These are phyloP conservation scores for Keiferia lycopersicella DNA, from an alignment of 2,888 invertebrate species.

Conservation along the genomic window DNA sequence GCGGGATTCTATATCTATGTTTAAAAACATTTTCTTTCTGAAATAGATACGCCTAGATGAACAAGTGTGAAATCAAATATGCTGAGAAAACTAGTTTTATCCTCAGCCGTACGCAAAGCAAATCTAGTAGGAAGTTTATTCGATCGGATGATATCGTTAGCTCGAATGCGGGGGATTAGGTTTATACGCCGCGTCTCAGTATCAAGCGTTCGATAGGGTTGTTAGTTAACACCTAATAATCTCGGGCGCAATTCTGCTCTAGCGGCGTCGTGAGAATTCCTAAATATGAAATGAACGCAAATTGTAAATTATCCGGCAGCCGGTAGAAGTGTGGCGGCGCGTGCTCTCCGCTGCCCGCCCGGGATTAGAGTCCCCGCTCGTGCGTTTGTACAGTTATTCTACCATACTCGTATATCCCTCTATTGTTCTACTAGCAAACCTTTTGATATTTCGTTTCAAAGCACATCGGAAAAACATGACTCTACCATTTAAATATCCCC, in stretches of 20 bases:
- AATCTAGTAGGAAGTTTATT: constrained; percentile 20
- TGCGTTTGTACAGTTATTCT: constrained; percentile 64
- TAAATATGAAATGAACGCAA: constrained; percentile 61
- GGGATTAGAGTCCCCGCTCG: constrained; percentile 68
- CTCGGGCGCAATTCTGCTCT: constrained; percentile 30
- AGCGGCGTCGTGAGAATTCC: constrained; percentile 42
- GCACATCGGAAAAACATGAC: constrained; percentile 38
- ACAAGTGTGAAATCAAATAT: constrained; percentile 2
- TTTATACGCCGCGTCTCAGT: constrained; percentile 20
- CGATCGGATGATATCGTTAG: constrained; percentile 14
- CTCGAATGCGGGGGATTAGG: constrained; percentile 13
- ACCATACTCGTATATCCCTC: constrained; percentile 54
- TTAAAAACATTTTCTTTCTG: not conserved
- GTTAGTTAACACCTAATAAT: constrained; percentile 29
- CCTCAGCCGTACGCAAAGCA: not conserved
- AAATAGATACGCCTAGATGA: constrained; percentile 1
- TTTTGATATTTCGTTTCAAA: constrained; percentile 50
- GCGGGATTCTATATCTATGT: not conserved
- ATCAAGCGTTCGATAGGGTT: constrained; percentile 20
- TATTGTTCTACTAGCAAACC: constrained; percentile 56
- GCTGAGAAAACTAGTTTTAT: not conserved
- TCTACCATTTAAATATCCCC: constrained; percentile 37
- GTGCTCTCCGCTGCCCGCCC: constrained; percentile 58
- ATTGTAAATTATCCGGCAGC: constrained; percentile 63
- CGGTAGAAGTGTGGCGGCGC: constrained; percentile 52